Conservation (phyloP, 1,140 invertebrate species). For the Drosophila paulistorum region DNA sequence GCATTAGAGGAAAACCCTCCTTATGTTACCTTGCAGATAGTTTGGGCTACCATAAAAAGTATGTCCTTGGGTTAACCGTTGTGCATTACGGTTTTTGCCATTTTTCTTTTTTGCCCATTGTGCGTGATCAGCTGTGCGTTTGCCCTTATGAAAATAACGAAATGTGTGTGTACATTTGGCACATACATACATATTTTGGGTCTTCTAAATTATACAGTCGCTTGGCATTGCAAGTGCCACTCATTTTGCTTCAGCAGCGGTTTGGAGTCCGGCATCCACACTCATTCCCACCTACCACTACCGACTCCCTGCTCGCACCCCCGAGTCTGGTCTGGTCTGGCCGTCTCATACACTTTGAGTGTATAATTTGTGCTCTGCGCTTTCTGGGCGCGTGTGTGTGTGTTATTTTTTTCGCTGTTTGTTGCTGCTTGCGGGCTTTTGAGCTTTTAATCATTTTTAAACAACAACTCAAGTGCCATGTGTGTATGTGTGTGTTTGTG, state of each 20-base stretch:
- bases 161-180: neutral
- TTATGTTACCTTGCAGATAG: no score
- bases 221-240: constrained; percentile 40
- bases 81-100: no score
- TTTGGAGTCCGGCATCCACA: neutral
- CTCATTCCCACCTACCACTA: neutral
- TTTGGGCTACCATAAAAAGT: no score
- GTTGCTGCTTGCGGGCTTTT: constrained; percentile 26
- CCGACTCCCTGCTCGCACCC: neutral
- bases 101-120: no score
- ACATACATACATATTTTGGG: constrained; percentile 9
- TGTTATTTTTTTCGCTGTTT: neutral
- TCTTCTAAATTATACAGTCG: constrained; percentile 45
- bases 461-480: constrained; percentile 59
- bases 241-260: constrained; percentile 31
- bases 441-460: constrained; percentile 65
- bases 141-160: neutral
- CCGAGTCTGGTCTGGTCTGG: constrained; percentile 1
- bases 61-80: no score
- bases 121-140: neutral
- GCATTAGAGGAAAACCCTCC: no score
- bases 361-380: constrained; percentile 6
- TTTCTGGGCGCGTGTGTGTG: neutral
- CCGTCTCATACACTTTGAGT: constrained; percentile 7
- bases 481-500: constrained; percentile 24